Base-by-base conservation (phyloP, 2,113 vertebrate genomes). In the Rissa tridactyla region DNA sequence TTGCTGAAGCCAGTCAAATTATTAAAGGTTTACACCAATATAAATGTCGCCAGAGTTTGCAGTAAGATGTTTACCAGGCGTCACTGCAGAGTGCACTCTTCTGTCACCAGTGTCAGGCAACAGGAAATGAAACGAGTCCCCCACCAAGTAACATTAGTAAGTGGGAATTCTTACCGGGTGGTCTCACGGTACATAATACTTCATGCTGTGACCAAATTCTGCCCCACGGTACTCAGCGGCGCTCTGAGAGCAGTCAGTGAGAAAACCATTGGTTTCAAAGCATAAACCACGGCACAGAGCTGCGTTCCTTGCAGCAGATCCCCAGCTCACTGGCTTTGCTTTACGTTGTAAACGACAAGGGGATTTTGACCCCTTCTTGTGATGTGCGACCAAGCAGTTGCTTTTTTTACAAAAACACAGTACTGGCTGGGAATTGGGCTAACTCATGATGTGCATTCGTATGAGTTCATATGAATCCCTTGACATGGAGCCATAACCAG, bases 311-410 rank as follows among this genome's bases (percentile, higher is more conserved):
- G 4, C 20, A 52, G 88, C 68, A 79, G 65, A 90, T 80, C 32
- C 40, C 14, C 90, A 90, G 15, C 51, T 86, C 66, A 30, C 20
- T 4, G 7, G 8, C 32, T 95, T 77, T 66, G 54, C 62, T 94
- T 91, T 87, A 78, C 49, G 32, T n/a, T 70, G 58, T 94, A 95
- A 95, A 87, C 77, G 49, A 78, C 60, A 73, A 82, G 75, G 90
- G 46, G 61, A 90, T 94, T 91, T 96, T 82, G 68, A 89, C 32
- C 46, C 34, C 42, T 87, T 57, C 58, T 77, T 85, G 62, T 85
- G 58, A 92, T 34, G 13, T 36, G 54, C 66, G 36, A 85, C n/a
- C 5, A 8, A 89, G 44, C 12, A 64, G 15, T 26, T 2, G 5
- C 10, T 86, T 47, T 60, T 88, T 79, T 6, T 4, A 55, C 44